Conservation (phyloP, 2,888 invertebrate genomes). For the Lasioglossum vierecki region DNA sequence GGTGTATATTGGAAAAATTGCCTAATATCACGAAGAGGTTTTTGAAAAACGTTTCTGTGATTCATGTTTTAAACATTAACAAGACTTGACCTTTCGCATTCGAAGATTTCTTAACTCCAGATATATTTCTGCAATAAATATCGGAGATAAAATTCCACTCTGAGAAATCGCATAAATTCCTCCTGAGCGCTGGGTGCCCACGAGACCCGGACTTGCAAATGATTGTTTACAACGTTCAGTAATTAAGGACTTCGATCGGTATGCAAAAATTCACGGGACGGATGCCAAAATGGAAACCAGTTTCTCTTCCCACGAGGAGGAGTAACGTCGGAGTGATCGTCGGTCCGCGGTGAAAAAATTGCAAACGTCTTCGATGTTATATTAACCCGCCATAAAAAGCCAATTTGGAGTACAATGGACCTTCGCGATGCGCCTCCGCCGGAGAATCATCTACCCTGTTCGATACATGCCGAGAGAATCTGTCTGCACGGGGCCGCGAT, state of each 20-base stretch:
- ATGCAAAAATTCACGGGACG: slow-evolving; percentile 19
- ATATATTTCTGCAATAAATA: not conserved
- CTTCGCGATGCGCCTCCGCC: slow-evolving; percentile 49
- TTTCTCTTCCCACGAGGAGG: slow-evolving; percentile 52
- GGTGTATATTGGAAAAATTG: not conserved
- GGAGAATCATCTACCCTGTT: slow-evolving; percentile 72
- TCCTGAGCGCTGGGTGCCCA: too few species aligned
- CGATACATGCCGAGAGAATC: slow-evolving; percentile 68
- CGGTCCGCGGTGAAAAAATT: slow-evolving; percentile 67
- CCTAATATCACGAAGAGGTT: not conserved
- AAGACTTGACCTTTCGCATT: not conserved
- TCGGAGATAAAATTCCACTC: not conserved
- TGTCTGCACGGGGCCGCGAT: slow-evolving; percentile 61
- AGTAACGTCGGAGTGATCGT: slow-evolving; percentile 46
- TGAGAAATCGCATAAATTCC: not conserved
- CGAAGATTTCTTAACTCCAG: not conserved
- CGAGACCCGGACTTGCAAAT: not conserved
- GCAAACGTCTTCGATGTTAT: slow-evolving; percentile 74
- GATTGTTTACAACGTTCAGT: not conserved
- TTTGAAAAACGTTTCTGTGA: not conserved
- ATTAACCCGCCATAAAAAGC: slow-evolving; percentile 79
- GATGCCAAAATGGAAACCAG: slow-evolving; percentile 61
- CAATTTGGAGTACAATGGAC: slow-evolving; percentile 79
- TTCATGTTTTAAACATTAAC: not conserved
- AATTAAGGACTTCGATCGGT: slow-evolving; percentile 1